Evolutionary conservation across 2,113 vertebrate species (phyloP).

Genomic region (Megalops atlanticus): DNA sequence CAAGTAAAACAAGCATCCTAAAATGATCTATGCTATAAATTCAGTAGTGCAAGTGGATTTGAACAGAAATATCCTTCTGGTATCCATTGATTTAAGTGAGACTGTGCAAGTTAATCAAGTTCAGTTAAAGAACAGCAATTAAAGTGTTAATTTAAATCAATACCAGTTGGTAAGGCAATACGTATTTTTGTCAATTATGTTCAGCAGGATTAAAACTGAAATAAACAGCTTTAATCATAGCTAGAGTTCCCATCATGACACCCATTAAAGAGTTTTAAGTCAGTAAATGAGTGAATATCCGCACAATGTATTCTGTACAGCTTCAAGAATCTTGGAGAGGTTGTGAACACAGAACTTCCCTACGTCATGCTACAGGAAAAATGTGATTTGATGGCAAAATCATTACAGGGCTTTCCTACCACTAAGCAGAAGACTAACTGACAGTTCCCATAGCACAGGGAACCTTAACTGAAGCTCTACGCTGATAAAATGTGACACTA

Average conservation of each 20-base stretch:
- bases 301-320: no score
- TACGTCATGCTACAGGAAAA: neutral
- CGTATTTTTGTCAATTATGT: no score
- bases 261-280: no score
- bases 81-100: neutral
- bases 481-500: neutral
- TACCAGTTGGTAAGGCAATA: neutral
- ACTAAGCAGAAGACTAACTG: neutral
- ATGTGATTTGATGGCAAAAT: neutral
- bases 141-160: neutral
- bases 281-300: no score
- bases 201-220: no score
- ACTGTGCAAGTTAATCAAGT: neutral
- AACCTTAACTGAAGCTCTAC: neutral
- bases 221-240: no score
- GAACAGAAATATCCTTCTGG: neutral
- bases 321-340: neutral
- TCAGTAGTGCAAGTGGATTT: neutral
- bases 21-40: neutral
- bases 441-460: neutral
- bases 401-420: no score
- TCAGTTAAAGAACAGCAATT: neutral
- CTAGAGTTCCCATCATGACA: no score
- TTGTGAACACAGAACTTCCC: neutral
- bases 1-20: neutral